phyloP scores from a whole-genome alignment of 2,113 vertebrate species.

The Dendrocopos noguchii region DNA sequence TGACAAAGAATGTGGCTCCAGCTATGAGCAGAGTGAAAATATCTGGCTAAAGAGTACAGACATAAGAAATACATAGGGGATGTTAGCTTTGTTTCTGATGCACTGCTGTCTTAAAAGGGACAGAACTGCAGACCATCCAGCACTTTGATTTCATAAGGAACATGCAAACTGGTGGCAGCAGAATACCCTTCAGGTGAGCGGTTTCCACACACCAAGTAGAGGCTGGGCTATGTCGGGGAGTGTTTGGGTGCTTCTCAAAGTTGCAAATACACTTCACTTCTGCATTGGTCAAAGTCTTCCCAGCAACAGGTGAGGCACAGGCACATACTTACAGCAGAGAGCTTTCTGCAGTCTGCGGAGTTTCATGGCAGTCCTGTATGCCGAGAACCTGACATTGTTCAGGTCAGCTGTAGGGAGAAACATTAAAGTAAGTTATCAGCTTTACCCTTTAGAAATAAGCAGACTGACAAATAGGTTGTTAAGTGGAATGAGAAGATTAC shows the following conservation, averaged over 20 bases:
- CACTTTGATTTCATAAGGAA: neutral
- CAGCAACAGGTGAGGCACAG: neutral
- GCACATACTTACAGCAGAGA: slow-evolving; percentile 90
- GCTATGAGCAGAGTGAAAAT: neutral
- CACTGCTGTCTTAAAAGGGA: neutral
- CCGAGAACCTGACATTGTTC: slow-evolving; percentile 98
- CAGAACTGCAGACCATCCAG: neutral
- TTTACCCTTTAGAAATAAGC: neutral
- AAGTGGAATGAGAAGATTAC: neutral
- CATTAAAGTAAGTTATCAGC: slow-evolving; percentile 26
- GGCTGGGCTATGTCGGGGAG: no score
- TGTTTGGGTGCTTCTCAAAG: neutral
- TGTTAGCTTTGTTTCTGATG: neutral
- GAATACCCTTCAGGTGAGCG: neutral
- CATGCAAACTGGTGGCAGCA: accelerated
- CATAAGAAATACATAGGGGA: neutral
- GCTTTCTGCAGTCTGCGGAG: slow-evolving; percentile 97
- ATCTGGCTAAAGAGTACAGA: neutral
- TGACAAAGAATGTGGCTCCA: neutral
- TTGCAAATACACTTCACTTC: neutral
- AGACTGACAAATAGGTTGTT: accelerated
- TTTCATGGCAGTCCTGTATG: slow-evolving; percentile 98
- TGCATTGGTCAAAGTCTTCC: neutral
- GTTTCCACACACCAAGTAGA: neutral
- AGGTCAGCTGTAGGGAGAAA: slow-evolving; percentile 83